Conservation (phyloP, 2,797 vertebrate genomes). For the Poeciliopsis presidionis region DNA sequence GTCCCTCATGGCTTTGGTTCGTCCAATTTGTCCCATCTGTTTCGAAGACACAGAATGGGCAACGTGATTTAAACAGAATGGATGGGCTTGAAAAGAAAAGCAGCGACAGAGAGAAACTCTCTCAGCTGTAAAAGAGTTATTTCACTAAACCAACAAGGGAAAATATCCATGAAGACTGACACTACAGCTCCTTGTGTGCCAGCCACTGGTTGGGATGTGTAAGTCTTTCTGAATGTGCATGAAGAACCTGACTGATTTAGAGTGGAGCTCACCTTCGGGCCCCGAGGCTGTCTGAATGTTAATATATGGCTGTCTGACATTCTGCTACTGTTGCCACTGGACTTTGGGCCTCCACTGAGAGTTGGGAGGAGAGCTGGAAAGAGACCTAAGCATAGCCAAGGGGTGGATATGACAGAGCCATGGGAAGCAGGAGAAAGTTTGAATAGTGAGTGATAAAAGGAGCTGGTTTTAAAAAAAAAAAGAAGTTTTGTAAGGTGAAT, state of each 20-base stretch:
- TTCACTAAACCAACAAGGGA: slow-evolving; percentile 12
- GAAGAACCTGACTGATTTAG: slow-evolving; percentile 53
- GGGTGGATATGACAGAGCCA: slow-evolving; percentile 14
- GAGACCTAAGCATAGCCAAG: slow-evolving; percentile 24
- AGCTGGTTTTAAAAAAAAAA: slow-evolving; percentile 9
- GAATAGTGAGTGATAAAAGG: slow-evolving; percentile 33
- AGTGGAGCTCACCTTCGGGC: slow-evolving; percentile 30
- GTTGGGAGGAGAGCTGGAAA: slow-evolving; percentile 20
- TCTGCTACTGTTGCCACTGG: slow-evolving; percentile 56
- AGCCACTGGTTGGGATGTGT: slow-evolving; percentile 18
- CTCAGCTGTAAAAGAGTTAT: slow-evolving; percentile 22
- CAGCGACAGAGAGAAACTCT: neutral
- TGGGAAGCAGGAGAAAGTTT: slow-evolving; percentile 6
- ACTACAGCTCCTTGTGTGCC: slow-evolving; percentile 24
- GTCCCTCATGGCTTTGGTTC: neutral
- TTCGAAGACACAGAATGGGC: slow-evolving; percentile 2
- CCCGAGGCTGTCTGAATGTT: slow-evolving; percentile 70
- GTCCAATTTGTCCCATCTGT: neutral
- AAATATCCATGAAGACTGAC: slow-evolving; percentile 42
- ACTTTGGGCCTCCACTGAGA: slow-evolving; percentile 50
- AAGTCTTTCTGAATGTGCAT: slow-evolving; percentile 34
- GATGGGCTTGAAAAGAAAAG: slow-evolving; percentile 9
- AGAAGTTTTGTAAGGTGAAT: slow-evolving; percentile 21
- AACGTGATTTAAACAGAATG: slow-evolving; percentile 12
- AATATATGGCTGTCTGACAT: slow-evolving; percentile 73